A percentile compares a stretch with the other conserved stretches of the same genome.
Conservation (phyloP, 23 tunicate genomes). For the Phallusia fumigata region DNA sequence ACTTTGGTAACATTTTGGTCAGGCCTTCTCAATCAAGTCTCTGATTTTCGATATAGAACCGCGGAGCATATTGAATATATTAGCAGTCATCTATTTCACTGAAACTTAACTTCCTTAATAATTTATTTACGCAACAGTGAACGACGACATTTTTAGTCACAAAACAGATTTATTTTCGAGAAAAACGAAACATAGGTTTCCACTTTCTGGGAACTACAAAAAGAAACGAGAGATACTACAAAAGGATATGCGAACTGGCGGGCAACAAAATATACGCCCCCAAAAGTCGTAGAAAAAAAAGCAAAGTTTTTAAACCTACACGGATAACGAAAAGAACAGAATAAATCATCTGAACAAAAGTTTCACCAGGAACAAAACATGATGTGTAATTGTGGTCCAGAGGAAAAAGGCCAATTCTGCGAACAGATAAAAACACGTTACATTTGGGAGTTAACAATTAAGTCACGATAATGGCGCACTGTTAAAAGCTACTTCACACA, state of each 20-base stretch:
- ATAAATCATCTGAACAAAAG: not conserved
- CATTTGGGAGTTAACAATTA: too few species aligned
- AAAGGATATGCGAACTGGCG: not conserved
- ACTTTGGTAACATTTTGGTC: too few species aligned
- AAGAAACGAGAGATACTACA: not conserved
- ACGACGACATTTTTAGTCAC: not conserved
- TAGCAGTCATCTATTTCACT: too few species aligned
- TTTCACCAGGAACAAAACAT: not conserved
- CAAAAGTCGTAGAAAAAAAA: not conserved
- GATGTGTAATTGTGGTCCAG: not conserved
- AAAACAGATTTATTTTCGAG: slow-evolving; percentile 2
- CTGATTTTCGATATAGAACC: too few species aligned
- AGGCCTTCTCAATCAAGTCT: too few species aligned
- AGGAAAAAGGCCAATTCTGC: too few species aligned
- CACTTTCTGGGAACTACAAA: slow-evolving; percentile 3
- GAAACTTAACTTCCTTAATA: too few species aligned
- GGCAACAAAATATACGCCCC: not conserved
- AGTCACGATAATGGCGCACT: too few species aligned
- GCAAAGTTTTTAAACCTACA: not conserved
- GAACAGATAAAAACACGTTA: too few species aligned
- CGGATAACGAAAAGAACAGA: not conserved
- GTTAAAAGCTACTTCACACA: too few species aligned
- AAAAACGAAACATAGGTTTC: not conserved
- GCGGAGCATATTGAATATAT: too few species aligned
- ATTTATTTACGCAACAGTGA: too few species aligned